phyloP scores from a whole-genome alignment of 2,113 vertebrate species.

The Chitala chitala region DNA sequence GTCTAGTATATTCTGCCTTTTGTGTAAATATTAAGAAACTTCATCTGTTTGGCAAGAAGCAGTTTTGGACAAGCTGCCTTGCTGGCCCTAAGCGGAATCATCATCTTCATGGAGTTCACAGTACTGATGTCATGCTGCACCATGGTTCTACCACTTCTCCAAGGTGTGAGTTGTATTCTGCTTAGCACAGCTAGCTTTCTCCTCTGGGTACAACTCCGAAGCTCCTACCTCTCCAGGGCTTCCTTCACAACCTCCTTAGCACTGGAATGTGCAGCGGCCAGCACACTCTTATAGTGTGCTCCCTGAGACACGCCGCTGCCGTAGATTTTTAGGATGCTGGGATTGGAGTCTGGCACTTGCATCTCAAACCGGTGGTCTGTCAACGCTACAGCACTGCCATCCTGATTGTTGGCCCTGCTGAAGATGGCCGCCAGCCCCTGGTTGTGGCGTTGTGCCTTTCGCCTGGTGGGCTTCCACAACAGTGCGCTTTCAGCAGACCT shows the following conservation, averaged over 20 bases:
- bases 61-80: background rate
- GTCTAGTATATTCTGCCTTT: too few relatives aligned
- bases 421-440: constrained; percentile 62
- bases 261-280: constrained; percentile 62
- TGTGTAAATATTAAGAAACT: too few relatives aligned
- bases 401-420: constrained; percentile 53
- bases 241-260: constrained; percentile 68
- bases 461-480: constrained; percentile 66
- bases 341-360: constrained; percentile 61
- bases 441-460: constrained; percentile 69
- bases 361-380: constrained; percentile 52
- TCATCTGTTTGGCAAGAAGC: too few relatives aligned
- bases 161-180: background rate
- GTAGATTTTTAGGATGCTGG: constrained; percentile 69
- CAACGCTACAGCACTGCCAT: constrained; percentile 8
- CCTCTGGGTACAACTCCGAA: background rate
- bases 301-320: constrained; percentile 67
- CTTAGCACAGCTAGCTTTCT: too few relatives aligned
- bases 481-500: constrained; percentile 55
- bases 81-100: background rate
- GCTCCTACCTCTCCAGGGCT: constrained; percentile 63
- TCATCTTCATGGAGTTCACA: background rate
- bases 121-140: too few relatives aligned
- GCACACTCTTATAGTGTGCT: constrained; percentile 66
- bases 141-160: too few relatives aligned